These are phyloP conservation scores for Hippocampus guttulatus DNA, from an alignment of 2,113 vertebrate genomes.

Conservation along the genomic window DNA sequence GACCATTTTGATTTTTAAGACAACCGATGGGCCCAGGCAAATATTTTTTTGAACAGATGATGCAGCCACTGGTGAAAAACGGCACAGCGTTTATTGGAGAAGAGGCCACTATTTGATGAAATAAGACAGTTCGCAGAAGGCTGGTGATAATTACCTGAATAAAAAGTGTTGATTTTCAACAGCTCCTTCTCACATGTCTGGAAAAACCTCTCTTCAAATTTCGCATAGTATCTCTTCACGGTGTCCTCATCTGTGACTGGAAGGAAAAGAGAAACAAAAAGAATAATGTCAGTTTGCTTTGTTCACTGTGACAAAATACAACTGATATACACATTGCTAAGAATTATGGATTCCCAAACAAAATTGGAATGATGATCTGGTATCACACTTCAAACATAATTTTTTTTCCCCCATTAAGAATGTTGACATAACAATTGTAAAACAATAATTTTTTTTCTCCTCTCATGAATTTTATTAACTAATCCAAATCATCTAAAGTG, in stretches of 20 bases:
- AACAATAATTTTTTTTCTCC: background rate
- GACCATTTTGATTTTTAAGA: too few species aligned
- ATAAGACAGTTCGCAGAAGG: too few species aligned
- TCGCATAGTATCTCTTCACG: slow-evolving; percentile 96
- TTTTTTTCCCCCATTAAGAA: background rate
- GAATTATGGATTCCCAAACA: background rate
- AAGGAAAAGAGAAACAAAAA: slow-evolving; percentile 3
- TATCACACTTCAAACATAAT: background rate
- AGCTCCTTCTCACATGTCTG: slow-evolving; percentile 98
- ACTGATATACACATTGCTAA: background rate
- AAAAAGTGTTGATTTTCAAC: slow-evolving; percentile 99
- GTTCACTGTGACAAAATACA: background rate
- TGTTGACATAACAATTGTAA: background rate
- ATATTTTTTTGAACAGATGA: background rate
- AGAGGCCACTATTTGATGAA: background rate
- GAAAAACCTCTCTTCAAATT: slow-evolving; percentile 98
- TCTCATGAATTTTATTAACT: background rate
- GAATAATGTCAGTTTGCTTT: background rate
- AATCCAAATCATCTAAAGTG: background rate
- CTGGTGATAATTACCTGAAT: slow-evolving; percentile 81
- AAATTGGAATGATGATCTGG: too few species aligned
- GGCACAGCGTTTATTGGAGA: background rate
- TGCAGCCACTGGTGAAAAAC: background rate
- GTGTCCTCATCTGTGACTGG: slow-evolving; percentile 95
- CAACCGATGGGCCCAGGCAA: too few species aligned